Base-by-base conservation (phyloP, 1,140 invertebrate genomes). In the Cotesia glomerata region DNA sequence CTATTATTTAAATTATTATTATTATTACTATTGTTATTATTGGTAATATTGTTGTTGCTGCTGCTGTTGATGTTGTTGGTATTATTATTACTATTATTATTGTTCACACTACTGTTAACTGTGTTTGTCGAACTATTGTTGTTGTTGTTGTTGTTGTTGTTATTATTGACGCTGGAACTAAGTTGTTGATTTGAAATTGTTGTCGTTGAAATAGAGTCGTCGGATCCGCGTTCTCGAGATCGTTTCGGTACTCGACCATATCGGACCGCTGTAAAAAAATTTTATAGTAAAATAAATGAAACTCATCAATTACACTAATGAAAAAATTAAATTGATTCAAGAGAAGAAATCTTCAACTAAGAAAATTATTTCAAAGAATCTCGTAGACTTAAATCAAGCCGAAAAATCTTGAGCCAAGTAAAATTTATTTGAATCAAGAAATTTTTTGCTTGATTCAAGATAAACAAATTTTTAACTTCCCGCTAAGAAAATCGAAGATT, bases 221-320 rank as follows among this genome's bases (percentile, higher is more conserved):
- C 86, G 18, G 89, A 91, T 76, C 92, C 90, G 69, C 92, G 90
- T 85, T 97, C 96, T 75, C 96, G 90, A 16, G 95, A 94, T 78
- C 96, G 90, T 87, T 98, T 98, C 59, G 97, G 97, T 71, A 98
- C 96, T 69, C 97, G 91, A 61, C 97, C 97, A 89, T 98, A 98
- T 80, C 97, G 89, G 59, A 98, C 97, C 82, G 97, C 97, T 98
- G 88, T 45, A 88, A 88, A 61, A 79, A 52, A 77, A 8, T 16
- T 7, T 26, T 26, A 26, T 26, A 26, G 26, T 26, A 26, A 26
- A 26, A 26, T 26, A 26, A 26, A 26, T 26, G 26, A 26, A 26
- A 26, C 26, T 26, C 26, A 26, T 26, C 3, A 26, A 26, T 26
- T 26, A 26, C 0, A 26, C 26, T 26, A 2, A 26, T 26, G 0